phyloP scores from a whole-genome alignment of 2,797 vertebrate genomes.

The Coreius guichenoti region DNA sequence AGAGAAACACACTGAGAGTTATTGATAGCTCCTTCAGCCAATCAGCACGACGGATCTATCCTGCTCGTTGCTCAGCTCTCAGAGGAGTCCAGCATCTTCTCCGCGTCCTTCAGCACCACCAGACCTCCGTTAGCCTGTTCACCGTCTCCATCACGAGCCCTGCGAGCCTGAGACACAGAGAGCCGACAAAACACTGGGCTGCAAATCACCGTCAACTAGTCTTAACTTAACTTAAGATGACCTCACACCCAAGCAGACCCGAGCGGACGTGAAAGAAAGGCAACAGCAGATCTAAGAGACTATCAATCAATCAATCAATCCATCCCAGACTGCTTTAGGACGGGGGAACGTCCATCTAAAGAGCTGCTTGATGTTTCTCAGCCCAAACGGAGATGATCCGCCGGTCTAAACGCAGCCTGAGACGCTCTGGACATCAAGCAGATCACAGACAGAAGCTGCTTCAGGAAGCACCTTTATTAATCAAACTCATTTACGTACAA shows the following conservation, averaged over 20 bases:
- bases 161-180: slow-evolving; percentile 30
- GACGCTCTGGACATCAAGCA: neutral
- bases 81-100: slow-evolving; percentile 17
- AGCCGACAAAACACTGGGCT: neutral
- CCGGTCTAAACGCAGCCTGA: neutral
- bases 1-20: too few species aligned
- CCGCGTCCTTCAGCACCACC: neutral
- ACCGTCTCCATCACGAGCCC: neutral
- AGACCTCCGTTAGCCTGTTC: slow-evolving; percentile 8
- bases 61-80: slow-evolving; percentile 31
- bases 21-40: neutral
- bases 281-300: neutral
- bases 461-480: slow-evolving; percentile 49
- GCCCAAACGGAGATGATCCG: neutral
- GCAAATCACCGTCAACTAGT: neutral
- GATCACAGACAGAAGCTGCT: slow-evolving; percentile 26
- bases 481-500: slow-evolving; percentile 14
- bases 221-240: neutral
- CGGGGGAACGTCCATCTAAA: neutral
- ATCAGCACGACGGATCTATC: neutral
- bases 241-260: neutral
- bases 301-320: neutral
- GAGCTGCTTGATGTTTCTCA: neutral
- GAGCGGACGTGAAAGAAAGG: neutral
- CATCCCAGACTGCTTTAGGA: neutral